Conservation (phyloP, 2,797 vertebrate species). For the Spinibarbus caldwelli region DNA sequence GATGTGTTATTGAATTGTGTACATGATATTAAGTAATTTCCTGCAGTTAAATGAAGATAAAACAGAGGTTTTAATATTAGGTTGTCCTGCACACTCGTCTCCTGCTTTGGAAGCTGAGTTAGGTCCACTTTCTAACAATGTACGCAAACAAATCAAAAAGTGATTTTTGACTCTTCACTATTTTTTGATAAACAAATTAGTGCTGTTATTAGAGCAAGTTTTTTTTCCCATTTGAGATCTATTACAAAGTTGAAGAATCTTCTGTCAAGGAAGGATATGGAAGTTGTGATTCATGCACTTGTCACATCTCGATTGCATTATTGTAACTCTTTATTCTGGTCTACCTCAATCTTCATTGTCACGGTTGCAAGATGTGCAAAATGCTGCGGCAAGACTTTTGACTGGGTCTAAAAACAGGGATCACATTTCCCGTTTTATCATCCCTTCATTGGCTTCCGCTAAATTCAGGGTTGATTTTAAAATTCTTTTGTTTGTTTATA, state of each 20-base stretch:
- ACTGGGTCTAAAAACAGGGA: not conserved
- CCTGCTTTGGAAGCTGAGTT: too few species aligned
- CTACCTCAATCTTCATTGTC: not conserved
- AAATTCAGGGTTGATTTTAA: not conserved
- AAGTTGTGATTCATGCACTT: not conserved
- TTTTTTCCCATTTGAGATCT: not conserved
- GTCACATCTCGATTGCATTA: not conserved
- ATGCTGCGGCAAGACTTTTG: too few species aligned
- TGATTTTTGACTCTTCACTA: not conserved
- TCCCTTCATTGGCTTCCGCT: not conserved
- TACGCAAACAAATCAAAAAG: not conserved
- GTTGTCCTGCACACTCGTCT: too few species aligned
- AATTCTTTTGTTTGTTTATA: not conserved
- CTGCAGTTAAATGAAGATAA: not conserved
- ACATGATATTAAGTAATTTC: not conserved
- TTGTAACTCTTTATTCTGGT: not conserved
- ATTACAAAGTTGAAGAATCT: not conserved
- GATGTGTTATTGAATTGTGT: not conserved
- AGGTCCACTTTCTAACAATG: not conserved
- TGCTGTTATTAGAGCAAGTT: not conserved
- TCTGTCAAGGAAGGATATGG: not conserved
- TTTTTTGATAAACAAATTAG: slow-evolving; percentile 4
- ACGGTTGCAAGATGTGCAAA: too few species aligned
- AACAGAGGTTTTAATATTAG: too few species aligned
- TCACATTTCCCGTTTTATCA: not conserved